phyloP scores from a whole-genome alignment of 2,113 vertebrate species.

The Pangasianodon hypophthalmus region DNA sequence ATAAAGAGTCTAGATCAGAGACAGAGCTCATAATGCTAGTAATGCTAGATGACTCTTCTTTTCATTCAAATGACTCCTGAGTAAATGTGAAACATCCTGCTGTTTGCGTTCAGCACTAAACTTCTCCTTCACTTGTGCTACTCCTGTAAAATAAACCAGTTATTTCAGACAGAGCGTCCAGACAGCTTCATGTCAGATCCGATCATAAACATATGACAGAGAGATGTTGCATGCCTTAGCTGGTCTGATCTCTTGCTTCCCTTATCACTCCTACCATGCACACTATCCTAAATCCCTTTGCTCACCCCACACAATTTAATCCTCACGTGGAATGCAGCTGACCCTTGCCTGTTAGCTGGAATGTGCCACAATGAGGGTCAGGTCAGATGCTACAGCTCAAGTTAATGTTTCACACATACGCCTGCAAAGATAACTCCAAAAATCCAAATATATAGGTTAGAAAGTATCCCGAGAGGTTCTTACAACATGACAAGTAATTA shows the following conservation, averaged over 20 bases:
- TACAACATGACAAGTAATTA: background rate
- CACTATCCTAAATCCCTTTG: conserved; percentile 56
- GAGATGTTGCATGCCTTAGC: conserved; percentile 3
- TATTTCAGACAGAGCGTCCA: conserved; percentile 8
- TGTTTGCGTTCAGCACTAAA: background rate
- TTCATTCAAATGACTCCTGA: background rate
- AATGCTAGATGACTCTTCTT: background rate
- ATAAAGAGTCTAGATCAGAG: background rate
- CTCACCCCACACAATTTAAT: conserved; percentile 49
- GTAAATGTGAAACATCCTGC: background rate
- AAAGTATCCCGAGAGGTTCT: background rate
- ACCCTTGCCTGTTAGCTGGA: conserved; percentile 32
- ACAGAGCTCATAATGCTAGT: background rate
- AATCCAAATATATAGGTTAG: background rate
- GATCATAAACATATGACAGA: conserved; percentile 8
- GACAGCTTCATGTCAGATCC: background rate
- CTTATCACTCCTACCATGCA: conserved; percentile 50
- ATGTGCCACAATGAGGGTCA: conserved; percentile 41
- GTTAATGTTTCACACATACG: conserved; percentile 42
- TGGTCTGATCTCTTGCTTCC: background rate
- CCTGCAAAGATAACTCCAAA: conserved; percentile 8
- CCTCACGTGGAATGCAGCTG: conserved; percentile 47
- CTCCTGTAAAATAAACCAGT: background rate
- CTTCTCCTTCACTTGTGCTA: background rate
- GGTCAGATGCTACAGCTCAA: conserved; percentile 42